A percentile compares a stretch with the other conserved stretches of the same genome.
These are phyloP conservation scores for Epinotia nisella DNA, from an alignment of 2,888 invertebrate genomes.

Conservation along the genomic window DNA sequence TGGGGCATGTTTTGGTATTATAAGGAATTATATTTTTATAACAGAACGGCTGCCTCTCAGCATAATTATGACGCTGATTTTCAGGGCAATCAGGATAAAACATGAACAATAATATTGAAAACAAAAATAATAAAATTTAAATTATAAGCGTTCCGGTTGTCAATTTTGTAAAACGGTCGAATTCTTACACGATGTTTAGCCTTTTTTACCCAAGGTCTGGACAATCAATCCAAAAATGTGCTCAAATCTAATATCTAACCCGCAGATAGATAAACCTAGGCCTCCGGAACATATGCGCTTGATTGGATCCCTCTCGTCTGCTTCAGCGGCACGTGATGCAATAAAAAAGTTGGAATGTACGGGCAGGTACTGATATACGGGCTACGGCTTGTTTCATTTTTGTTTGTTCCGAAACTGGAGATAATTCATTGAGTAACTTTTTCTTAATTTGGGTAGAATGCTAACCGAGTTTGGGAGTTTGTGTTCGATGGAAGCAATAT, in stretches of 20 bases:
- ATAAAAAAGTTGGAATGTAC: conserved; percentile 37
- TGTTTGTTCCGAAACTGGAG: conserved; percentile 27
- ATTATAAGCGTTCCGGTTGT: no score
- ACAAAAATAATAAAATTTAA: no score
- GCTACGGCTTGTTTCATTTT: conserved; percentile 26
- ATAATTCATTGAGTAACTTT: conserved; percentile 14
- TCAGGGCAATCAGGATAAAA: no score
- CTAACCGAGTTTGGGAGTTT: not conserved
- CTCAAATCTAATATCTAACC: not conserved
- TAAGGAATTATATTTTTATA: no score
- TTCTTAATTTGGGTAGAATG: conserved; percentile 14
- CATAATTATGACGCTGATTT: no score
- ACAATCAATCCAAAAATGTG: not conserved
- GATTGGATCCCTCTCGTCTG: conserved; percentile 21
- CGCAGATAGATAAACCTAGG: conserved; percentile 7
- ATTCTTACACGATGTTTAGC: no score
- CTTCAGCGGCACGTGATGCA: conserved; percentile 13
- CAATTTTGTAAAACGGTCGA: no score
- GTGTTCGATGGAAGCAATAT: not conserved
- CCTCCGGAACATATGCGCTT: conserved; percentile 9
- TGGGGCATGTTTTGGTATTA: no score
- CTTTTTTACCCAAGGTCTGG: no score
- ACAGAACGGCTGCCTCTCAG: no score
- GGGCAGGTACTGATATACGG: conserved; percentile 12
- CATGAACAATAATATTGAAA: no score